These are phyloP conservation scores for Trialeurodes vaporariorum DNA, from an alignment of 1,140 invertebrate species.

Conservation along the genomic window DNA sequence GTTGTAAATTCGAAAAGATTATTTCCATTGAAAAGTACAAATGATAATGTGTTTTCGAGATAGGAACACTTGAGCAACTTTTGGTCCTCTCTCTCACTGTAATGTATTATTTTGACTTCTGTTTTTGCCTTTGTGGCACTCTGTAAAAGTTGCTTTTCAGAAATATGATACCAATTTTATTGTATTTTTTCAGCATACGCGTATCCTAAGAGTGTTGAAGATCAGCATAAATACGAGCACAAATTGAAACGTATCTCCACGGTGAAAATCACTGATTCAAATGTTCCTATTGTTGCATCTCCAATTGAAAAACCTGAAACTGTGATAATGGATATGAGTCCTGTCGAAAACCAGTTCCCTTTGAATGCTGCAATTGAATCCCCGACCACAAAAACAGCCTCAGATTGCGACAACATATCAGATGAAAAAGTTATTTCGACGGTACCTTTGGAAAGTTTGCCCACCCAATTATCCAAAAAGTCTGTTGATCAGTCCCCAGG, in stretches of 20 bases:
- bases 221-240: background rate
- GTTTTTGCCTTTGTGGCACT: too few relatives aligned
- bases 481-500: background rate
- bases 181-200: slow-evolving; percentile 24
- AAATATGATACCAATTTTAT: too few relatives aligned
- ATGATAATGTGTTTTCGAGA: too few relatives aligned
- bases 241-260: background rate
- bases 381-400: background rate
- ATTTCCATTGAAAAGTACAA: too few relatives aligned
- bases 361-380: background rate
- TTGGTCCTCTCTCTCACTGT: too few relatives aligned
- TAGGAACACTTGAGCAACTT: too few relatives aligned
- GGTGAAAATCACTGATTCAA: background rate
- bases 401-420: background rate
- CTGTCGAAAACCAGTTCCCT: background rate
- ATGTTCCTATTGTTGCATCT: background rate
- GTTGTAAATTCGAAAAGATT: too few relatives aligned
- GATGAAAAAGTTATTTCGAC: background rate
- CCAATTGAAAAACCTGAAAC: background rate
- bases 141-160: too few relatives aligned
- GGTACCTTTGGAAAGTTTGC: too few relatives aligned
- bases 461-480: too few relatives aligned
- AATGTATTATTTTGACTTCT: too few relatives aligned
- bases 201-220: slow-evolving; percentile 17
- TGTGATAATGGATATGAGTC: background rate